Percentiles rank a stretch among this genome's conserved stretches.
phyloP scores from a whole-genome alignment of 2,113 vertebrate genomes.

The Chloebia gouldiae region DNA sequence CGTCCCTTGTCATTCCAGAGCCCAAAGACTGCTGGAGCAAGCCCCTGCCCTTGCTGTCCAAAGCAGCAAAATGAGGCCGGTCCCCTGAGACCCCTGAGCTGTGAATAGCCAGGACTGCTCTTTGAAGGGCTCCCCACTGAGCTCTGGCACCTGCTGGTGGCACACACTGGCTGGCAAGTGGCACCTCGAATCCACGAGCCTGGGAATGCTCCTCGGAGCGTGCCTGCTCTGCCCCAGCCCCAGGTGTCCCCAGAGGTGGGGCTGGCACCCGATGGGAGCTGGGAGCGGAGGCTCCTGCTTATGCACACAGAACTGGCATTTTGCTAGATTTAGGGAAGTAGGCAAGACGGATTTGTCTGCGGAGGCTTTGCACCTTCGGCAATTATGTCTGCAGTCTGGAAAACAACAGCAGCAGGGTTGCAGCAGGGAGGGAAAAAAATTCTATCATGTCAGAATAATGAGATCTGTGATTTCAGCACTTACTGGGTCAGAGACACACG shows the following conservation, averaged over 20 bases:
- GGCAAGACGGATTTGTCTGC: conserved; percentile 49
- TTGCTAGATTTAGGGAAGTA: conserved; percentile 41
- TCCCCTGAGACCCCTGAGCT: background rate
- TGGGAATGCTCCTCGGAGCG: accelerated
- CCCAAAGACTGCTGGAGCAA: background rate
- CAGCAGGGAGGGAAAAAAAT: conserved; percentile 64
- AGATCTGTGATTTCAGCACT: conserved; percentile 83
- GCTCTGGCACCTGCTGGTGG: background rate
- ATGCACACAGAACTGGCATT: conserved; percentile 29
- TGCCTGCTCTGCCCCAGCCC: background rate
- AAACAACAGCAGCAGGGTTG: conserved; percentile 67
- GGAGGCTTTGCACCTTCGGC: conserved; percentile 69
- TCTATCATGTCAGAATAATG: conserved; percentile 85
- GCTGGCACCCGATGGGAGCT: background rate
- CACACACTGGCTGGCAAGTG: background rate
- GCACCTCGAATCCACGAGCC: background rate
- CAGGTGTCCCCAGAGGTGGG: background rate
- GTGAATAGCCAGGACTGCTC: accelerated
- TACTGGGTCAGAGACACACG: conserved; percentile 81
- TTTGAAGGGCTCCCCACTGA: background rate
- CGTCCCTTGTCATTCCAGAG: accelerated
- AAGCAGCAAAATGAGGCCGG: accelerated
- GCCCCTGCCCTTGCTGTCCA: background rate
- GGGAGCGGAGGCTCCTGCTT: background rate
- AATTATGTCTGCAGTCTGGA: conserved; percentile 70